Conservation (phyloP, 2,888 invertebrate genomes). For the Stenichneumon culpator region DNA sequence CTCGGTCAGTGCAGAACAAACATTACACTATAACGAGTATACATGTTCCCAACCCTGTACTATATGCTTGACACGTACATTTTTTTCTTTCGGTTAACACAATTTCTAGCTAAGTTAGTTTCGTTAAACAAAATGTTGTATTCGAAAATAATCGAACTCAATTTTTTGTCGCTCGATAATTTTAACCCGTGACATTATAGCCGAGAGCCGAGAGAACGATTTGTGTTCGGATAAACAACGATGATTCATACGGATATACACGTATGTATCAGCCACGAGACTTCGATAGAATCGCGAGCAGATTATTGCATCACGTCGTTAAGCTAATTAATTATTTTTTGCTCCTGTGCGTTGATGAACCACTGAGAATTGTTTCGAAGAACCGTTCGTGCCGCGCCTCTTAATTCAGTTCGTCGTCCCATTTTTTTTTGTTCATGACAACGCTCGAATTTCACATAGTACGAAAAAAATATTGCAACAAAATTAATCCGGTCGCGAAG, state of each 20-base stretch:
- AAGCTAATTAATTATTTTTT: slow-evolving; percentile 7
- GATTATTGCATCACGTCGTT: background rate
- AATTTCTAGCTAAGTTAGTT: background rate
- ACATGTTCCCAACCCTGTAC: background rate
- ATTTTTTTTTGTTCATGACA: too few species aligned
- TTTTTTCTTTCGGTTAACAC: background rate
- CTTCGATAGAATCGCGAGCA: slow-evolving; percentile 12
- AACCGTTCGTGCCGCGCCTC: too few species aligned
- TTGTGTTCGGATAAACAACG: slow-evolving; percentile 26
- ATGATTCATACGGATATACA: slow-evolving; percentile 19
- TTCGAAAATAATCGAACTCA: background rate
- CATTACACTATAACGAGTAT: background rate
- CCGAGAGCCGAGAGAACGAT: slow-evolving; percentile 34
- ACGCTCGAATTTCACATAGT: background rate
- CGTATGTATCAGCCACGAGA: slow-evolving; percentile 39
- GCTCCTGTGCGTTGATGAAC: background rate
- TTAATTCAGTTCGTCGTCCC: too few species aligned
- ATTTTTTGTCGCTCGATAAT: background rate
- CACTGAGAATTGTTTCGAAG: background rate
- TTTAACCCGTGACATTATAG: background rate
- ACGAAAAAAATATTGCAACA: background rate
- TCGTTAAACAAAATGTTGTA: background rate
- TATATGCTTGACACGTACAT: background rate
- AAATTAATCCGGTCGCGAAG: slow-evolving; percentile 16
- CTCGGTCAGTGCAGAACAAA: slow-evolving; percentile 1